Evolutionary conservation across 2,888 invertebrate species (phyloP), one percentile per base, ranked within the genome.

Genomic region (Neria commutata): DNA sequence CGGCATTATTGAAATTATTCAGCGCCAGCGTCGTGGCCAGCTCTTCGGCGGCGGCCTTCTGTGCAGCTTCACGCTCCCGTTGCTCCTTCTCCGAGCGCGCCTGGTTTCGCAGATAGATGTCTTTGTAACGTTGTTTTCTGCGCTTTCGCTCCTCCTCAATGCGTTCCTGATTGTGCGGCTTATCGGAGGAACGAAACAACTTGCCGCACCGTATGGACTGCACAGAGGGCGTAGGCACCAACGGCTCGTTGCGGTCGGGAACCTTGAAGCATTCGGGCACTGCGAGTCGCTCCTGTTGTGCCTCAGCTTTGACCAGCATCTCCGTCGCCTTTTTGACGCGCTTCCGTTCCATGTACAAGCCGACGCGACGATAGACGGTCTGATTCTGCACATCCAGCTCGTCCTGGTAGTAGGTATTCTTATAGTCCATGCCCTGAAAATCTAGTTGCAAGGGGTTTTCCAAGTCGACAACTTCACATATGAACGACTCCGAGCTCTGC

Each of bases 381-480:
- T 74, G 69, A 60, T 81, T 78, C 56, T 78, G 74, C 3, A 69
- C 61, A 45, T 77, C 72, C 54, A 80, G 76, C 45, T 81, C 81
- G 56, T 81, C 81, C 29, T 64, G 66, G 29, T 70, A 66, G 52
- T 77, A 81, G 0, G 78, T 79, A 42, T 72, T 74, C 62, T 72
- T 74, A 34, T 78, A 80, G 60, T 81, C 81, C 64, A 77, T 62
- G 51, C 81, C 81, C 58, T 81, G 80, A 29, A 77, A 79, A 51
- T 81, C 81, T 42, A 81, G 49, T 11, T 71, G 69, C 25, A 78
- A 53, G 0, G 81, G 81, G 66, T 81, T 81, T 11, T 78, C 75
- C 49, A 78, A 57, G 54, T 81, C 81, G 5, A 80, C 71, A 8
- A 74, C 72, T 53, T 78, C 77, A 60, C 80, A 80, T 33, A 77